phyloP scores from a whole-genome alignment of 2,797 vertebrate species.

The Mormyrops boulengeri region DNA sequence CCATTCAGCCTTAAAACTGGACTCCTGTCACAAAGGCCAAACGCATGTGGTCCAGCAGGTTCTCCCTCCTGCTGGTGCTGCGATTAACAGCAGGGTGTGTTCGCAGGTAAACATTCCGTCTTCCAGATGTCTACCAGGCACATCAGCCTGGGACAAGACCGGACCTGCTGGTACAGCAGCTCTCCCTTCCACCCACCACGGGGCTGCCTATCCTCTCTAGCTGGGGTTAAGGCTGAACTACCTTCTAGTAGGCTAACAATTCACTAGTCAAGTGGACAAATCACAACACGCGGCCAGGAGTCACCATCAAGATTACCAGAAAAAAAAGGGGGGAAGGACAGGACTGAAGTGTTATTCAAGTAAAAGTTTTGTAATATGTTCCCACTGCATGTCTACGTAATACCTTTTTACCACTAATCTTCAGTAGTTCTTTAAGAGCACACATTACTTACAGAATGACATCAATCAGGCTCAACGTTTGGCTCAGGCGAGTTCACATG shows the following conservation, averaged over 20 bases:
- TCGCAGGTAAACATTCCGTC: conserved; percentile 59
- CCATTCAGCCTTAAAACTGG: conserved; percentile 28
- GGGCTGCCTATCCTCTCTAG: conserved; percentile 38
- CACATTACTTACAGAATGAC: not conserved
- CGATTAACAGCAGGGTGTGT: conserved; percentile 47
- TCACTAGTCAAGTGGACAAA: conserved; percentile 23
- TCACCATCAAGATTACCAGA: not conserved
- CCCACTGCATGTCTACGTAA: not conserved
- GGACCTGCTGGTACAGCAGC: conserved; percentile 65
- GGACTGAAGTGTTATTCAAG: not conserved
- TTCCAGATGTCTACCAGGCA: conserved; percentile 73
- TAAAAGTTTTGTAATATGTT: not conserved
- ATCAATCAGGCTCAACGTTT: not conserved
- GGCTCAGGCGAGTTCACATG: not conserved
- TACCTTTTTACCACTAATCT: not conserved
- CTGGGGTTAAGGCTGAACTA: not conserved
- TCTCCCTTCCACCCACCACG: conserved; percentile 31
- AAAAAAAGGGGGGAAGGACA: not conserved
- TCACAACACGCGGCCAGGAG: not conserved
- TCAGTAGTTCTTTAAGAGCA: not conserved
- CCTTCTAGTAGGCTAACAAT: not conserved
- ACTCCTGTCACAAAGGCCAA: conserved; percentile 13
- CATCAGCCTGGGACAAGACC: conserved; percentile 71
- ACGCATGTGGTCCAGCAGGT: conserved; percentile 15
- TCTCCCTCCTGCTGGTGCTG: conserved; percentile 30